These are phyloP conservation scores for Peromyscus attwateri DNA, from an alignment of 2,797 vertebrate genomes.

Conservation along the genomic window DNA sequence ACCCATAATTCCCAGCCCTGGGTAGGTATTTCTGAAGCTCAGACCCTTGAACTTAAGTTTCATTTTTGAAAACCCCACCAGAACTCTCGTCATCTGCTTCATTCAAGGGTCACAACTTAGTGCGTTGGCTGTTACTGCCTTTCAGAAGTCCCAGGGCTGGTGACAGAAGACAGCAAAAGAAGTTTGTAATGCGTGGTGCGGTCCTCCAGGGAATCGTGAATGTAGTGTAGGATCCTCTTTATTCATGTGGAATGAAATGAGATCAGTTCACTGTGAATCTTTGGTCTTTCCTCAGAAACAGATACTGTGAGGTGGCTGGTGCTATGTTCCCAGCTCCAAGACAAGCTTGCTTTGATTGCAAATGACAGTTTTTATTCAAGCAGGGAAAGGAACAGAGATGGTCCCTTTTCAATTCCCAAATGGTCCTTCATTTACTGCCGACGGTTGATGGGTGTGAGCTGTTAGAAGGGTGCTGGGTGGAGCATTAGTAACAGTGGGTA, in stretches of 20 bases:
- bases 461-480: conserved; percentile 65
- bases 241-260: conserved; percentile 36
- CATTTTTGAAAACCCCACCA: conserved; percentile 22
- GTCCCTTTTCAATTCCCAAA: conserved; percentile 77
- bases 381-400: conserved; percentile 71
- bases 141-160: conserved; percentile 30
- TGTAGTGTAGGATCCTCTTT: not conserved
- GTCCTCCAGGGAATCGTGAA: conserved; percentile 36
- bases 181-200: not conserved
- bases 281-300: conserved; percentile 55
- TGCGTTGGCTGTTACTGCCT: conserved; percentile 62
- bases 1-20: not conserved
- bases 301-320: not conserved
- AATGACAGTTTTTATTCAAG: conserved; percentile 70
- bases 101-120: conserved; percentile 61
- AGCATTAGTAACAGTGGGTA: conserved; percentile 71
- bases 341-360: conserved; percentile 63
- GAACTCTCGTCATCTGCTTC: conserved; percentile 18
- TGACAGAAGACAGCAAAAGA: not conserved
- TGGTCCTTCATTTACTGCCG: conserved; percentile 80
- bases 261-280: conserved; percentile 53
- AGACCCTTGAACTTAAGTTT: not conserved
- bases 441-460: conserved; percentile 81
- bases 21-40: conserved; percentile 9
- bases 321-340: conserved; percentile 77